Percentiles rank a stretch among this genome's conserved stretches.
phyloP scores from a whole-genome alignment of 2,797 vertebrate species.

The Enoplosus armatus region DNA sequence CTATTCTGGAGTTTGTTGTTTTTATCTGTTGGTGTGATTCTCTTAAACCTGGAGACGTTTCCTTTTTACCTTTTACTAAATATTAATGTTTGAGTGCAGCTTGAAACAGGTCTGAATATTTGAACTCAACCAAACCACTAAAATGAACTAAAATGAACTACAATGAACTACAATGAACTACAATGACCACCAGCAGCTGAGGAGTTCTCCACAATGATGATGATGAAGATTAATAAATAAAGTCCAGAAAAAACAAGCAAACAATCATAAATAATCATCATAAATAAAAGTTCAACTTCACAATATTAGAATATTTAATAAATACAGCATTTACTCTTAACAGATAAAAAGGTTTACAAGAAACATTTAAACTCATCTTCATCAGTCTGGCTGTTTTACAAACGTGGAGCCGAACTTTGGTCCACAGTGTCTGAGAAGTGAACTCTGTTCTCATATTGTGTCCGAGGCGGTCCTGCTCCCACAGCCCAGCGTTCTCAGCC shows the following conservation, averaged over 20 bases:
- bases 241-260: too few relatives aligned
- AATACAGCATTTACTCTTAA: too few relatives aligned
- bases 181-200: too few relatives aligned
- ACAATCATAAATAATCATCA: too few relatives aligned
- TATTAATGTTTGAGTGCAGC: background rate
- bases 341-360: too few relatives aligned
- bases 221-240: too few relatives aligned
- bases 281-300: too few relatives aligned
- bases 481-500: constrained; percentile 69
- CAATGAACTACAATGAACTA: too few relatives aligned
- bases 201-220: too few relatives aligned
- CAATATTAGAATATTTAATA: too few relatives aligned
- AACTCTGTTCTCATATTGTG: background rate
- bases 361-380: background rate
- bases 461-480: constrained; percentile 41
- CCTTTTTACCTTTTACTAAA: background rate
- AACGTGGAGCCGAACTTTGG: background rate
- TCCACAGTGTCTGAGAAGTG: background rate
- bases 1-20: background rate
- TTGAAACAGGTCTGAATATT: background rate
- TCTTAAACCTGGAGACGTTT: background rate
- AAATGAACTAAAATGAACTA: too few relatives aligned
- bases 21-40: background rate
- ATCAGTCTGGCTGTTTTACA: background rate
- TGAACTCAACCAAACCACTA: too few relatives aligned